Percentiles rank a stretch among this genome's conserved stretches.
These are phyloP conservation scores for Scelioninae gen. 1 DNA, from an alignment of 2,888 invertebrate species.

Conservation along the genomic window DNA sequence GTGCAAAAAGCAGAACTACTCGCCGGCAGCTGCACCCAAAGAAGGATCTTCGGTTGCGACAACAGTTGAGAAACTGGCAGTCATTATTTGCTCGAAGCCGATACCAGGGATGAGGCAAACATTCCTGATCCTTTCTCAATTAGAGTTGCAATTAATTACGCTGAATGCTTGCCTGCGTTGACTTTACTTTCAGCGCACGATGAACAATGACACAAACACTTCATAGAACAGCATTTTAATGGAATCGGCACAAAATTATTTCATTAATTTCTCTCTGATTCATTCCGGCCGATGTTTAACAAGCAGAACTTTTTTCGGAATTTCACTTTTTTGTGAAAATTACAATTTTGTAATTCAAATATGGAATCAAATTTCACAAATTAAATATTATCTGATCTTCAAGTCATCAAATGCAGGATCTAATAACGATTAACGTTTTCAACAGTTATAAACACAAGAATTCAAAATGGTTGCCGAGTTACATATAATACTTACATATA, in stretches of 20 bases:
- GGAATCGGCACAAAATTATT: constrained; percentile 59
- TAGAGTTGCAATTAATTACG: constrained; percentile 79
- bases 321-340: too few species aligned
- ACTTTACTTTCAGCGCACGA: constrained; percentile 56
- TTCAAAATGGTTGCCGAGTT: too few species aligned
- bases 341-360: neutral
- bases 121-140: constrained; percentile 75
- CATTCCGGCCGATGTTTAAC: too few species aligned
- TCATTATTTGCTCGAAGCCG: constrained; percentile 66
- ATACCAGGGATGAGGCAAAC: constrained; percentile 59
- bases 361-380: too few species aligned
- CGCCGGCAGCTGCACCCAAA: constrained; percentile 35
- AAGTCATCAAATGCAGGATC: too few species aligned
- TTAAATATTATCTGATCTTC: too few species aligned
- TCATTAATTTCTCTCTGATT: constrained; percentile 43
- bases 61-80: constrained; percentile 64
- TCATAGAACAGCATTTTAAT: constrained; percentile 41
- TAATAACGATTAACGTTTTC: too few species aligned
- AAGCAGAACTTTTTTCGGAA: too few species aligned
- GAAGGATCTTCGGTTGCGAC: constrained; percentile 53
- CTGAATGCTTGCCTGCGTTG: constrained; percentile 74
- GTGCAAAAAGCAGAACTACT: constrained; percentile 58
- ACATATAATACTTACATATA: too few species aligned
- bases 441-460: too few species aligned
- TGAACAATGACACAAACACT: constrained; percentile 54